Percentiles rank a stretch among this genome's conserved stretches.
These are phyloP conservation scores for Poicephalus meyeri DNA, from an alignment of 2,113 vertebrate species.

Conservation along the genomic window DNA sequence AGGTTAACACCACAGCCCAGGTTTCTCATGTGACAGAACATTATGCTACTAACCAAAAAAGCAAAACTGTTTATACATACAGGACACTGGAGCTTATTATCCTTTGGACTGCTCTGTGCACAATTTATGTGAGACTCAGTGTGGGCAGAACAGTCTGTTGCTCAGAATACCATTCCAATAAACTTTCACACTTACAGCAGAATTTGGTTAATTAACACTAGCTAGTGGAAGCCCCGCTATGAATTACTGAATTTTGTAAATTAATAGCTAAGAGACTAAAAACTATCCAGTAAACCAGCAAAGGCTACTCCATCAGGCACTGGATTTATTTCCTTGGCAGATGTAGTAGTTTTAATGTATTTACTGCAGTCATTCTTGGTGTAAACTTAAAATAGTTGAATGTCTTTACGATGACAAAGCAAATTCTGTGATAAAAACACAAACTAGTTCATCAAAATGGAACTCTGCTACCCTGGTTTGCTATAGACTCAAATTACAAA, in stretches of 20 bases:
- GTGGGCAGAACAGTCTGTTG: background rate
- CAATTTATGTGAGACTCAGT: background rate
- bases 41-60: conserved; percentile 14
- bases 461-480: accelerated
- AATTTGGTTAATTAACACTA: background rate
- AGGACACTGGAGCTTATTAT: background rate
- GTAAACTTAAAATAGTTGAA: background rate
- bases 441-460: background rate
- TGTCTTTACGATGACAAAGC: background rate
- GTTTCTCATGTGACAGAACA: background rate
- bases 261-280: background rate
- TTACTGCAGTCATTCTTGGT: background rate
- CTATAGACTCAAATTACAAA: background rate
- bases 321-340: background rate
- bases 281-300: background rate
- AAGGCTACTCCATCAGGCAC: background rate
- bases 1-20: conserved; percentile 39
- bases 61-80: background rate
- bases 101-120: background rate
- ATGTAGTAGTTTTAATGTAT: background rate
- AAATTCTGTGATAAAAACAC: background rate
- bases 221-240: background rate
- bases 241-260: background rate
- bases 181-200: background rate
- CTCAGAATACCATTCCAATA: background rate